phyloP scores from a whole-genome alignment of 2,113 vertebrate genomes.

The Anseranas semipalmata region DNA sequence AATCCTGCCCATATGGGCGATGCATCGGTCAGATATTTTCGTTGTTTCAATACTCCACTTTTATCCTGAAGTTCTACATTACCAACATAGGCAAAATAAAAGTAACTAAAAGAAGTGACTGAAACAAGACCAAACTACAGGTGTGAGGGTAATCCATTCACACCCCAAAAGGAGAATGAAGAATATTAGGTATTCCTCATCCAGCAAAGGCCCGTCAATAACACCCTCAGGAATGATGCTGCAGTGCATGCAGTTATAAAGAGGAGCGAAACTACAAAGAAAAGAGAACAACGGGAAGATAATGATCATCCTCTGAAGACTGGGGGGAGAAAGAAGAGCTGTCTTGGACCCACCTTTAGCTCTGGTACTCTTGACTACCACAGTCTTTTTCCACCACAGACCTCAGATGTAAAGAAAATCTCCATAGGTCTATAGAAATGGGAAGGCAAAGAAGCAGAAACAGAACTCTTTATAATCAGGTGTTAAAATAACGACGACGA shows the following conservation, averaged over 20 bases:
- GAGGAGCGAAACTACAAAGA: background rate
- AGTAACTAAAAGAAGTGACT: background rate
- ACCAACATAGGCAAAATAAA: background rate
- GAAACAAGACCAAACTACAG: background rate
- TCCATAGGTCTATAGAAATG: background rate
- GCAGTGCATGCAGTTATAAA: accelerated
- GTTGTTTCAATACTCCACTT: background rate
- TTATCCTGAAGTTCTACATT: background rate
- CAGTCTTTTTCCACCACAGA: background rate
- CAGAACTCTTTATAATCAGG: background rate
- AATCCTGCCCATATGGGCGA: background rate
- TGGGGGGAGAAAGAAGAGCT: background rate
- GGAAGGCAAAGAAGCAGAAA: background rate
- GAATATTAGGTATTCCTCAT: background rate
- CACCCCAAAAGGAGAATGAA: background rate
- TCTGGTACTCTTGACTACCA: background rate
- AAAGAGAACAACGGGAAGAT: background rate
- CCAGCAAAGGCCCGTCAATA: background rate
- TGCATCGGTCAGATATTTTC: background rate
- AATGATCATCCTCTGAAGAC: accelerated
- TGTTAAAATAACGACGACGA: background rate
- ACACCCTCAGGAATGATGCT: accelerated
- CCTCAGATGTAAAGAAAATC: background rate
- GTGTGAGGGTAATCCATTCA: background rate
- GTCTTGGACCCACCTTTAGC: background rate